Conservation (phyloP, 2,888 invertebrate species). For the Drosophila sordidapex region DNA sequence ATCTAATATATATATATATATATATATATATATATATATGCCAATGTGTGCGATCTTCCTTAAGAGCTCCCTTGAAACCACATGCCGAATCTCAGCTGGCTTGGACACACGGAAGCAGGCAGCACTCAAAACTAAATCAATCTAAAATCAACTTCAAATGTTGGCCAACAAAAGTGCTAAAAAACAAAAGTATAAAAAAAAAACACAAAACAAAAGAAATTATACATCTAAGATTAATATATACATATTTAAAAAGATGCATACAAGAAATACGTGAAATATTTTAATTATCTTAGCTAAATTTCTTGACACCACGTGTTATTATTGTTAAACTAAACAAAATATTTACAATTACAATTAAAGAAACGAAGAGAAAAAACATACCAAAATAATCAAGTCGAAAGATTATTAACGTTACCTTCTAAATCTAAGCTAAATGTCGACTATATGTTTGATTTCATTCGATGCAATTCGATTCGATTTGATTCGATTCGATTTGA, state of each 20-base stretch:
- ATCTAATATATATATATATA: conserved; percentile 20
- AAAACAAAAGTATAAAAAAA: conserved; percentile 10
- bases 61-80: conserved; percentile 3
- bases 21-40: conserved; percentile 10
- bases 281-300: conserved; percentile 68
- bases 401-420: conserved; percentile 12
- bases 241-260: conserved; percentile 9
- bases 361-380: conserved; percentile 13
- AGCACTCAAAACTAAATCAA: conserved; percentile 7
- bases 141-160: conserved; percentile 29
- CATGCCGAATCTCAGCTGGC: conserved; percentile 21
- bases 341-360: conserved; percentile 37
- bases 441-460: conserved; percentile 5
- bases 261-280: conserved; percentile 35
- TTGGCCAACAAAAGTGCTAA: conserved; percentile 53
- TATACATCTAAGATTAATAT: conserved; percentile 13
- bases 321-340: conserved; percentile 68
- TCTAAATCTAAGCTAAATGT: conserved; percentile 19
- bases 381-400: conserved; percentile 34
- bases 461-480: background rate
- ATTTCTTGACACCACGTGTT: conserved; percentile 72
- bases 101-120: background rate
- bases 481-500: background rate
- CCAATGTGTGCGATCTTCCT: conserved; percentile 14
- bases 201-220: background rate